Evolutionary conservation across 2,113 vertebrate genomes (phyloP), one percentile per base, ranked within the genome.

Genomic region (Drymodes brunneopygia): DNA sequence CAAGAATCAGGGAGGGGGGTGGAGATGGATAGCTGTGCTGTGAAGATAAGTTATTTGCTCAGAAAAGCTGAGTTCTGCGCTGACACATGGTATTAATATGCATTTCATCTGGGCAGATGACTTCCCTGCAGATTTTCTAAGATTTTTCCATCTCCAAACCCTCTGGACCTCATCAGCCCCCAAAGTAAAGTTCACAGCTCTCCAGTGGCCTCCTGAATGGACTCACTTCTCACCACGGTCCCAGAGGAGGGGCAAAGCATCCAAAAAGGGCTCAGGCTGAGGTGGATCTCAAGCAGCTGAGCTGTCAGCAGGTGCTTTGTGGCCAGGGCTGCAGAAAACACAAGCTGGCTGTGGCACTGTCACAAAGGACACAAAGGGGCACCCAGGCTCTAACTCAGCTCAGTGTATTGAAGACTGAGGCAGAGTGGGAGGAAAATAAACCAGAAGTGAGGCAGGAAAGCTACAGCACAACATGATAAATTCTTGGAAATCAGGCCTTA

Each of bases 401-500:
- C 48, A 69, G 28, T 9, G 25, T 64, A 66, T 65, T 74, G 36
- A 75, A 82, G 25, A 29, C 13, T 50, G 28, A 35, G 48, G 9
- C 45, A 90, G 51, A 85, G 47, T 58, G 18, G 44, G 28, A 88
- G 33, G 38, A 28, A 71, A 86, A 71, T 88, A 71, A 90, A 73
- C 13, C 35, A 83, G 29, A 92, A 79, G 14, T n/a, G 83, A 85
- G 35, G 50, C 15, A 79, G 62, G 4, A 82, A 91, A 91, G 72
- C 19, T 10, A 23, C 35, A 71, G 36, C 9, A 64, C 10, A 62
- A 64, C 7, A 8, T 5, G 8, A 10, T 48, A 35, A 77, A 73
- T 90, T 92, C 74, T 94, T 95, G 79, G 53, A 96, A 90, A 93
- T 60, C 38, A 54, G 36, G 7, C 16, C 28, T 72, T 95, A 62